These are phyloP conservation scores for Diachrysia chrysitis DNA, from an alignment of 2,888 invertebrate species.

Conservation along the genomic window DNA sequence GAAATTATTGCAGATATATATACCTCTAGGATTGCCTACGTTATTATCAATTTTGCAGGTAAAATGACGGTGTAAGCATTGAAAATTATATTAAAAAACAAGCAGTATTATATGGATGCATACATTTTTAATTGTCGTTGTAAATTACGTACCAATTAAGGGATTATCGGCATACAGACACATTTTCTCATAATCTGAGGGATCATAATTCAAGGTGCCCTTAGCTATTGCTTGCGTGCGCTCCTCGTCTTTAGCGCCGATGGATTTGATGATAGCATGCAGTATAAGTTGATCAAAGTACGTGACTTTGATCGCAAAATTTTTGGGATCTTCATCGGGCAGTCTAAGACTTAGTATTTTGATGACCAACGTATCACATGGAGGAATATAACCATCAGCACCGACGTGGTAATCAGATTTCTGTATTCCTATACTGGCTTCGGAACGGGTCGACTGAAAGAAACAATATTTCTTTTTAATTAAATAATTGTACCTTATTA, in stretches of 20 bases:
- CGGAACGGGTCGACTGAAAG: not conserved
- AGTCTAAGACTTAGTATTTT: slow-evolving; percentile 70
- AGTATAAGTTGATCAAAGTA: slow-evolving; percentile 76
- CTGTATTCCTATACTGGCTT: not conserved
- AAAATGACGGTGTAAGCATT: too few species aligned
- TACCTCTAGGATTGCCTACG: too few species aligned
- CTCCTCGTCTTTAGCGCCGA: slow-evolving; percentile 56
- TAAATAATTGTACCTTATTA: too few species aligned
- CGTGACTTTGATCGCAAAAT: slow-evolving; percentile 68
- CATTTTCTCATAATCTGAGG: slow-evolving; percentile 83
- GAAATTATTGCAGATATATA: too few species aligned
- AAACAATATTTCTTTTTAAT: not conserved
- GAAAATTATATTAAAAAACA: too few species aligned
- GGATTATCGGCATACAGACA: slow-evolving; percentile 77
- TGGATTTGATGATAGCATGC: slow-evolving; percentile 66
- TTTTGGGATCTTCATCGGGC: slow-evolving; percentile 64
- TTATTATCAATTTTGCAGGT: too few species aligned
- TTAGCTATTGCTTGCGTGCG: slow-evolving; percentile 54
- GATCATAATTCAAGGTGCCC: slow-evolving; percentile 77
- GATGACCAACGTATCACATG: slow-evolving; percentile 58
- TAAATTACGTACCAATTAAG: slow-evolving; percentile 70
- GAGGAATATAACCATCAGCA: slow-evolving; percentile 8
- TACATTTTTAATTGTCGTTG: not conserved
- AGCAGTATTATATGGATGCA: too few species aligned
- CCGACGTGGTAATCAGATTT: not conserved